Evolutionary conservation across 2,888 invertebrate species (phyloP), one percentile per base, ranked within the genome.

Genomic region (Eristalis pertinax): DNA sequence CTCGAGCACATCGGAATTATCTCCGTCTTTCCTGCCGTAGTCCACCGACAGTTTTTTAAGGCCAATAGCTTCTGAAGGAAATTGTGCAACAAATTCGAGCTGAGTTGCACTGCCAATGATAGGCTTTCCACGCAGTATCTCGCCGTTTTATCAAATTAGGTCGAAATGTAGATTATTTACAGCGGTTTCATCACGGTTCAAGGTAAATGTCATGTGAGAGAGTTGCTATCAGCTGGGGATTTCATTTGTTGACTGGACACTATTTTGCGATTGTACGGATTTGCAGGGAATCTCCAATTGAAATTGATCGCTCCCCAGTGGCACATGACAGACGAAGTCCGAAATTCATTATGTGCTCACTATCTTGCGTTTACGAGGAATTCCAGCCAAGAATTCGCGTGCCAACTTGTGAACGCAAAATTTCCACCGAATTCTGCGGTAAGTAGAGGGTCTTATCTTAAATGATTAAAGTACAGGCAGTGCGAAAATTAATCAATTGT

Each of bases 181-280:
- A 11, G 13, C 13, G 8, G 24, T 15, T 13, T 15, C 60, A 60
- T 60, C 62, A n/a, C 19, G 26, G 35, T 68, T 77, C 35, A 11
- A 26, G 50, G 38, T 69, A 19, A n/a, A 35, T 4, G 69, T 64
- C 78, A 70, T 70, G 70, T 70, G 70, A 63, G 50, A 24, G 29
- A 4, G 4, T 5, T 19, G 50, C 63, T 77, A 56, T 70, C 63
- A 15, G 24, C 7, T 38, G 43, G 64, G 78, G 56, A 78, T 26
- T 76, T 70, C 22, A n/a, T 13, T 26, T 50, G 38, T 11, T 56
- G 35, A 78, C 15, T 2, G 35, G n/a, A 19, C 13, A 60, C 26
- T 60, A 60, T 50, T 19, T 50, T 7, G n/a, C n/a, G 50, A 73
- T 43, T 50, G 13, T 64, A 4, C 10, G 4, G n/a, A 50, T 29